Base-by-base conservation (phyloP, 2,888 invertebrate genomes). In the Plagiodera versicolora region DNA sequence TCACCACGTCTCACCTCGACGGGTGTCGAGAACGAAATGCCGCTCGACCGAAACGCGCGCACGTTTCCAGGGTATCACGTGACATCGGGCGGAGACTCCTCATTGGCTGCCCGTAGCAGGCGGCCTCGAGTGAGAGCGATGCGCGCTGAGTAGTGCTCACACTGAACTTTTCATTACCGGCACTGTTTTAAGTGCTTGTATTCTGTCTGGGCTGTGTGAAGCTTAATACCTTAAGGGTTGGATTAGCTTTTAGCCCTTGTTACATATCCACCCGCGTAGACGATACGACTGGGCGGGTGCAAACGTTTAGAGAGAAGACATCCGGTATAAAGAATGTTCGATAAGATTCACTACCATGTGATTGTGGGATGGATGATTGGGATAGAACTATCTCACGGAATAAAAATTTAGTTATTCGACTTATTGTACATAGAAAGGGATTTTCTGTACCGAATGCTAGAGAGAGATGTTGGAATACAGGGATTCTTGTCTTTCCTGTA, bases 161-260 rank as follows among this genome's bases (percentile, higher is more conserved):
- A 77, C 79, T 77, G 77, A 81, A 80, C 81, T 80, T 76, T 81
- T 78, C 80, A 80, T 81, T 82, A 81, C 83, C 81, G 83, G 85
- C 86, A 85, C 85, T 86, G 85, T 85, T 85, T 85, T 85, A 85
- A 85, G 86, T 85, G 86, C 85, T 85, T 84, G 81, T 84, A 80
- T 80, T 84, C 84, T 83, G n/a, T n/a, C n/a, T 83, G 85, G 83
- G 85, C 85, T 85, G 85, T 85, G 85, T 84, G 84, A 84, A 83
- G 82, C 83, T 84, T 83, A 64, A 70, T 71, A 79, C 77, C 77
- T 82, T n/a, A n/a, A 81, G 81, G 80, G 81, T 81, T 81, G 81
- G 81, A 81, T 81, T 82, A 81, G 81, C 81, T 82, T 39, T 82
- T 81, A 82, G 81, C 81, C 81, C 81, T 81, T 81, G 81, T 81